phyloP scores from a whole-genome alignment of 2,113 vertebrate genomes.

The Glaucidium brasilianum region DNA sequence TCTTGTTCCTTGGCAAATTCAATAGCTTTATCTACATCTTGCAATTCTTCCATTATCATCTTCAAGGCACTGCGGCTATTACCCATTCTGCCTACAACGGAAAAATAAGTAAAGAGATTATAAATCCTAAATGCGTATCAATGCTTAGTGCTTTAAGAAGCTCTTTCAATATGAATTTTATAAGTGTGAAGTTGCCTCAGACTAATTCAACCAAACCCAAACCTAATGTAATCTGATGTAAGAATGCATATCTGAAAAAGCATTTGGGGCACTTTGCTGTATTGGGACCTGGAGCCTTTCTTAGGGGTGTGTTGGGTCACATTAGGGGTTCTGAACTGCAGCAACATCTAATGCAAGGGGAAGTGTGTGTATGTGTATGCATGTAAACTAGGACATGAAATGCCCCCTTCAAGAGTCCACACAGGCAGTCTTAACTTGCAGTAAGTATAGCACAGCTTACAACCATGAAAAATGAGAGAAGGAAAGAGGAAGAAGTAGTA shows the following conservation, averaged over 20 bases:
- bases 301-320: background rate
- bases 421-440: background rate
- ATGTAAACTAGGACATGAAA: background rate
- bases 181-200: background rate
- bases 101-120: background rate
- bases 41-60: conserved; percentile 98
- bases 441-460: background rate
- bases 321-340: background rate
- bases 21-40: conserved; percentile 95
- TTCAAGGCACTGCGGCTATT: conserved; percentile 94
- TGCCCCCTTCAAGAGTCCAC: background rate
- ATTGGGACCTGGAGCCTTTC: background rate
- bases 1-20: conserved; percentile 99
- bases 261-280: background rate
- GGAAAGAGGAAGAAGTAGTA: background rate
- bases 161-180: background rate
- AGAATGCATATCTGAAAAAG: background rate
- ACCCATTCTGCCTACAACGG: conserved; percentile 91
- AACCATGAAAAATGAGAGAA: background rate
- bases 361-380: background rate
- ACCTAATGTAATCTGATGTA: background rate
- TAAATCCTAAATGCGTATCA: background rate
- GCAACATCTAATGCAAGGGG: background rate
- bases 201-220: background rate
- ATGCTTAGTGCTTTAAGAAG: background rate